Evolutionary conservation across 2,113 vertebrate species (phyloP).

Genomic region (Gadus macrocephalus): DNA sequence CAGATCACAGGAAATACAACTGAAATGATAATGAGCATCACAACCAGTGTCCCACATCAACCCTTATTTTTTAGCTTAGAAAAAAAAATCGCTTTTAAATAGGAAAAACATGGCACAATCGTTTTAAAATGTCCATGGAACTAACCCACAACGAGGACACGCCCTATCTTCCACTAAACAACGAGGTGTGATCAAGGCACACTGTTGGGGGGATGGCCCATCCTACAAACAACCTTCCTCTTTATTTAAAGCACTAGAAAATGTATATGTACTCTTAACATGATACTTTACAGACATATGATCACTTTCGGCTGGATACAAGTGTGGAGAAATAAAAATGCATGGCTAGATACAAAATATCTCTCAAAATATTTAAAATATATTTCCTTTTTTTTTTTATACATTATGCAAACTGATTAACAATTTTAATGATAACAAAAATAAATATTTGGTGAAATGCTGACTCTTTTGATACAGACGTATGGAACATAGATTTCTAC

Average conservation of each 20-base stretch:
- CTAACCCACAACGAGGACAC: slow-evolving; percentile 42
- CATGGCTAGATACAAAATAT: slow-evolving; percentile 80
- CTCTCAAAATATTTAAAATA: slow-evolving; percentile 81
- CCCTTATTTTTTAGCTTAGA: slow-evolving; percentile 40
- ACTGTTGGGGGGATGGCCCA: slow-evolving; percentile 1
- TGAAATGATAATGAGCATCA: slow-evolving; percentile 51
- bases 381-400: slow-evolving; percentile 71
- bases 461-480: slow-evolving; percentile 60
- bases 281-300: slow-evolving; percentile 66
- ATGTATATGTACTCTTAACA: slow-evolving; percentile 64
- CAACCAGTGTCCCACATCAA: slow-evolving; percentile 48
- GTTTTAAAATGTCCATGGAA: slow-evolving; percentile 42
- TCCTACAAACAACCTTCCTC: slow-evolving; percentile 23
- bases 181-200: slow-evolving; percentile 60
- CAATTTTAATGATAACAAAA: slow-evolving; percentile 73
- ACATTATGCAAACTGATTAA: slow-evolving; percentile 75
- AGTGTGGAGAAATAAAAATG: slow-evolving; percentile 68
- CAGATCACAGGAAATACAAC: slow-evolving; percentile 50
- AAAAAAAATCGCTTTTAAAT: slow-evolving; percentile 58
- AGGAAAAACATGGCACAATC: slow-evolving; percentile 60
- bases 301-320: slow-evolving; percentile 63
- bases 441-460: slow-evolving; percentile 74
- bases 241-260: slow-evolving; percentile 69
- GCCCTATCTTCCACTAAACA: slow-evolving; percentile 44
- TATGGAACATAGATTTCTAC: slow-evolving; percentile 53